Evolutionary conservation across 1,140 invertebrate genomes (phyloP).

Genomic region (Trachymyrmex cornetzi): DNA sequence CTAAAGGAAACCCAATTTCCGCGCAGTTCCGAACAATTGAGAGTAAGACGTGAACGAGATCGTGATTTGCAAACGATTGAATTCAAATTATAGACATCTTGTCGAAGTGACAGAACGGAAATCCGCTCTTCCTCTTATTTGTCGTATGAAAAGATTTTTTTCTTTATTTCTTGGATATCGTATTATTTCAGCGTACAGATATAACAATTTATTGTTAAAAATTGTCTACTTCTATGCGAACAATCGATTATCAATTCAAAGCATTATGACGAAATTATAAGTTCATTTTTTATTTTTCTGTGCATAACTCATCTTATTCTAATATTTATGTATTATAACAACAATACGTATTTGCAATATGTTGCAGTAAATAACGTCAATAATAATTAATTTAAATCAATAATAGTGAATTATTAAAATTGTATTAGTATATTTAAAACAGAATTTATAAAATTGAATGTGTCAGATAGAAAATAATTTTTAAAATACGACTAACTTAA

Average conservation of each 20-base stretch:
- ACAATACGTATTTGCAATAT: background rate
- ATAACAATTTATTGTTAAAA: constrained; percentile 44
- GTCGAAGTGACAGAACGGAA: constrained; percentile 11
- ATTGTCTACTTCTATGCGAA: constrained; percentile 36
- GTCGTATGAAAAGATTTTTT: constrained; percentile 54
- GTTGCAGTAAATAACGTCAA: background rate
- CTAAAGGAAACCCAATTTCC: constrained; percentile 69
- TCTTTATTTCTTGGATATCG: constrained; percentile 22
- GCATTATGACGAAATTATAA: constrained; percentile 13
- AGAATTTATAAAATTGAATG: background rate
- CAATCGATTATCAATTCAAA: constrained; percentile 7
- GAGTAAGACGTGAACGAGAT: constrained; percentile 62
- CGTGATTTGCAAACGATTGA: constrained; percentile 71
- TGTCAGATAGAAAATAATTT: constrained; percentile 30
- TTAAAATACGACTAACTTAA: background rate
- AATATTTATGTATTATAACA: constrained; percentile 4
- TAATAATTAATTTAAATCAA: background rate
- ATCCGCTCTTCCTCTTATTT: background rate
- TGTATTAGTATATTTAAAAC: background rate
- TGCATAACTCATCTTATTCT: background rate
- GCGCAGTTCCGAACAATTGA: constrained; percentile 51
- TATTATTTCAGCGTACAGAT: constrained; percentile 26
- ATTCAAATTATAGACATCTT: constrained; percentile 67
- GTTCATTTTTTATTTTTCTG: constrained; percentile 22
- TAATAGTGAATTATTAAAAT: background rate